Percentiles rank a stretch among this genome's conserved stretches.
Conservation (phyloP, 2,797 vertebrate species). For the Columba guinea region DNA sequence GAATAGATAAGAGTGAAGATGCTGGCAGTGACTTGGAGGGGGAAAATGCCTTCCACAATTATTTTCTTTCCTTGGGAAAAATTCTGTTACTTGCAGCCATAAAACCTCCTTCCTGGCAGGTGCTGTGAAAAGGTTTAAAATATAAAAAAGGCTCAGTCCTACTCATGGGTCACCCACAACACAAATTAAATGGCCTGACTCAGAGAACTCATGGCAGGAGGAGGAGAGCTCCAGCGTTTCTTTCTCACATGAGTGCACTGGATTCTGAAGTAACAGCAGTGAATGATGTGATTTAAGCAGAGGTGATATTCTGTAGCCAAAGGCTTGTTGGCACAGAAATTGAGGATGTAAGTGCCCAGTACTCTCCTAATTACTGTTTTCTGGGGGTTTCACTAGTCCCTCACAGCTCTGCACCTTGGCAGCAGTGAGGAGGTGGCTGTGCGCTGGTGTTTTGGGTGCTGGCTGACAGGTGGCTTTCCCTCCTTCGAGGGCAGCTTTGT, state of each 20-base stretch:
- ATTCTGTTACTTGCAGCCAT: conserved; percentile 16
- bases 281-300: not conserved
- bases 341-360: not conserved
- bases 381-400: not conserved
- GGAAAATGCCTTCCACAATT: not conserved
- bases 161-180: not conserved
- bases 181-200: not conserved
- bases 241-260: not conserved
- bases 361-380: not conserved
- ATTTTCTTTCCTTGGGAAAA: conserved; percentile 42
- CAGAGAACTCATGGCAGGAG: not conserved
- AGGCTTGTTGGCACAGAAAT: not conserved
- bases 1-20: conserved; percentile 42
- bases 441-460: not conserved
- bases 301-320: not conserved
- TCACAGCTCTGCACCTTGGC: not conserved
- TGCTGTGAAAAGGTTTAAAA: conserved; percentile 32
- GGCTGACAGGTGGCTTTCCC: not conserved
- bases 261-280: not conserved
- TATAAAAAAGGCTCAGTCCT: not conserved
- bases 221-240: not conserved
- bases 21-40: not conserved
- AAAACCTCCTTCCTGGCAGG: conserved; percentile 46
- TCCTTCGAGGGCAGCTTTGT: not conserved
- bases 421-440: not conserved